Evolutionary conservation across 2,888 invertebrate species (phyloP).

Genomic region (Ligdia adustata): DNA sequence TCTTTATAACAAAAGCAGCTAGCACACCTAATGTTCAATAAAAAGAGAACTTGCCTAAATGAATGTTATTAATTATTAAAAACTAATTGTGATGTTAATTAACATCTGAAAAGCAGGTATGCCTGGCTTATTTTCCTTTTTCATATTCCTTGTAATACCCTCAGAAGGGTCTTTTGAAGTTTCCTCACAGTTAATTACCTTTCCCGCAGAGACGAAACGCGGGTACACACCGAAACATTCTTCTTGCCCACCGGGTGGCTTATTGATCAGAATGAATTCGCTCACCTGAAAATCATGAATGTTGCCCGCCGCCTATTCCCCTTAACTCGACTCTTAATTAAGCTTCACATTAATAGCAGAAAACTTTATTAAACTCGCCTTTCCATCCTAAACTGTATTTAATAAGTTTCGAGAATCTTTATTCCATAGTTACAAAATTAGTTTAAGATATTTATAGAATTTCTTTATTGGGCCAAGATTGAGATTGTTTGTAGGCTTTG

Average conservation of each 20-base stretch:
- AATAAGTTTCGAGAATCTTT: constrained; percentile 9
- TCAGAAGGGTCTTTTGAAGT: constrained; percentile 56
- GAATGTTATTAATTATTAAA: constrained; percentile 30
- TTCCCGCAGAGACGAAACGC: constrained; percentile 50
- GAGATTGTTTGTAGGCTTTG: too few relatives aligned
- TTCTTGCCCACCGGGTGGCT: constrained; percentile 50
- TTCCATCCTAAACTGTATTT: constrained; percentile 12
- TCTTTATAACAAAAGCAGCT: too few relatives aligned
- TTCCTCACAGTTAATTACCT: constrained; percentile 62
- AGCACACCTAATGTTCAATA: too few relatives aligned
- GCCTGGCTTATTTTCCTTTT: constrained; percentile 43
- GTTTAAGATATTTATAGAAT: background rate
- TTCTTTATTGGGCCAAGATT: too few relatives aligned
- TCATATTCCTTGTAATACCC: constrained; percentile 49
- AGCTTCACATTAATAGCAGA: constrained; percentile 5
- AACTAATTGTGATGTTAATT: constrained; percentile 37
- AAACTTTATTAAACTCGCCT: constrained; percentile 9
- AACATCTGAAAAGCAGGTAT: constrained; percentile 27
- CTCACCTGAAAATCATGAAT: constrained; percentile 47
- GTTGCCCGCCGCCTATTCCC: constrained; percentile 27
- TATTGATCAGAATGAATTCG: constrained; percentile 54
- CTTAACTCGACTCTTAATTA: constrained; percentile 26
- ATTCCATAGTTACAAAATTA: constrained; percentile 6
- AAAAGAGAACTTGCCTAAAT: too few relatives aligned
- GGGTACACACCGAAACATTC: constrained; percentile 51